Conservation (phyloP, 2,113 vertebrate genomes). For the Odocoileus hemionus region DNA sequence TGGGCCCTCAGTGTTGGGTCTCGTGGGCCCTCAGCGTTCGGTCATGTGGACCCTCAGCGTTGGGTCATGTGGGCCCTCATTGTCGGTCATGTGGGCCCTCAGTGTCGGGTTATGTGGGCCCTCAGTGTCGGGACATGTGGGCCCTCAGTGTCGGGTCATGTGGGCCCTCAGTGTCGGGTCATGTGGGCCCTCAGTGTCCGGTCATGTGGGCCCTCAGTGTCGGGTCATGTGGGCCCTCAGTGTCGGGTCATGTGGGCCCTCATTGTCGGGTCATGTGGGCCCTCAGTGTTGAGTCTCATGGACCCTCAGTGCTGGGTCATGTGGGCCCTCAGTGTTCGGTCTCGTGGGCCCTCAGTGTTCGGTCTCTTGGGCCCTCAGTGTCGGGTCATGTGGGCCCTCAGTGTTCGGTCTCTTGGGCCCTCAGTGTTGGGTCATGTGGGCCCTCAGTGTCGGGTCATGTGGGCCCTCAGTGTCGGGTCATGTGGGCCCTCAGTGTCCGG, state of each 20-base stretch:
- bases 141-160: not conserved
- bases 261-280: not conserved
- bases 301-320: not conserved
- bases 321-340: not conserved
- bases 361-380: too few species aligned
- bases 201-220: not conserved
- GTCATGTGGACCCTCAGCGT: not conserved
- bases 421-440: not conserved
- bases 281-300: not conserved
- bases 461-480: not conserved
- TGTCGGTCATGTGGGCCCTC: not conserved
- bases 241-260: not conserved
- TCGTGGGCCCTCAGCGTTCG: not conserved
- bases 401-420: not conserved
- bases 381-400: too few species aligned
- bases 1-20: not conserved
- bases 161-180: not conserved
- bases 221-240: not conserved
- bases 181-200: too few species aligned
- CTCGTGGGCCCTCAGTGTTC: too few species aligned
- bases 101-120: not conserved
- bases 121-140: too few species aligned
- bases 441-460: rapidly evolving
- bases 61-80: not conserved
- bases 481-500: not conserved